phyloP scores from a whole-genome alignment of 2,888 invertebrate genomes.

The Teinopalpus imperialis region DNA sequence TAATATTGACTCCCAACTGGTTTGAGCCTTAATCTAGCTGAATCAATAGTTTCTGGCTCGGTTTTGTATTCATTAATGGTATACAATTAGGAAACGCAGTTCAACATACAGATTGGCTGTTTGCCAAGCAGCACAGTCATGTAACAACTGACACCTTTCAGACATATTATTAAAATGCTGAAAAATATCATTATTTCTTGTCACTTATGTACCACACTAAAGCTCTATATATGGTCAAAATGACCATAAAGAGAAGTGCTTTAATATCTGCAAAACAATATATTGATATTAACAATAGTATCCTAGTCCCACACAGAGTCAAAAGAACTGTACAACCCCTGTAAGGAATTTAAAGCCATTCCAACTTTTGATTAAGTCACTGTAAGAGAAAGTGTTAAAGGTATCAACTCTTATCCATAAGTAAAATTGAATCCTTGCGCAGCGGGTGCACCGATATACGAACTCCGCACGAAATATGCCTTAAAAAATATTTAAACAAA shows the following conservation, averaged over 20 bases:
- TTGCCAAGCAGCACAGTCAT: too few relatives aligned
- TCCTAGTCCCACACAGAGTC: slow-evolving; percentile 1
- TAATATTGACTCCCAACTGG: not conserved
- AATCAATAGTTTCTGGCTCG: slow-evolving; percentile 3
- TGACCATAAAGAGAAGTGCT: not conserved
- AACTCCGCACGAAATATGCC: too few relatives aligned
- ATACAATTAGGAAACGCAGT: too few relatives aligned
- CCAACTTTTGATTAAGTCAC: slow-evolving; percentile 23
- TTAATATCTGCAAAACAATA: not conserved
- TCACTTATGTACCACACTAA: too few relatives aligned
- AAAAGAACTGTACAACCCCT: slow-evolving; percentile 20
- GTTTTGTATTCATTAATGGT: too few relatives aligned
- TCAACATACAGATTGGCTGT: not conserved
- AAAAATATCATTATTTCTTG: too few relatives aligned
- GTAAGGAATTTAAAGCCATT: slow-evolving; percentile 27
- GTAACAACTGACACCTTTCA: too few relatives aligned
- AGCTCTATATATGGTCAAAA: not conserved
- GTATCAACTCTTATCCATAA: slow-evolving; percentile 14
- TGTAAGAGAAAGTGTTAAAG: slow-evolving; percentile 19
- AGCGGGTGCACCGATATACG: slow-evolving; percentile 11
- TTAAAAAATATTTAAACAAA: not conserved
- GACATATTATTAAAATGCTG: too few relatives aligned
- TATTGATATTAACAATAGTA: not conserved
- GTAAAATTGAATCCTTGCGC: slow-evolving; percentile 4
- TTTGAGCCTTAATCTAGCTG: not conserved